Conservation (phyloP, 2,888 invertebrate genomes). For the Pharmacophagus antenor region DNA sequence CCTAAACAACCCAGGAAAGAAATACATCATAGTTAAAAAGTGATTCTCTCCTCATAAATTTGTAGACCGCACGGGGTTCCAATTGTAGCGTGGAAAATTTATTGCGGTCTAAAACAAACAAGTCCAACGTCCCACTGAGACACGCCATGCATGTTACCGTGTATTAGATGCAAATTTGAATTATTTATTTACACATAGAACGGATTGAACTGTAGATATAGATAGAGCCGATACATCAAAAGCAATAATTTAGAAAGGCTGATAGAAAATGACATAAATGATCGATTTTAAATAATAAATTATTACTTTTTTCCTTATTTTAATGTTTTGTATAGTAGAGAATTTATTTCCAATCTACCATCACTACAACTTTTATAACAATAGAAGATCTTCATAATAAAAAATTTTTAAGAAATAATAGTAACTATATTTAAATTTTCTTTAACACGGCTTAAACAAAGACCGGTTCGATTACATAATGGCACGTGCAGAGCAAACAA, state of each 20-base stretch:
- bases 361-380: too few relatives aligned
- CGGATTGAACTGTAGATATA: neutral
- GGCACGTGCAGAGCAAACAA: constrained; percentile 30
- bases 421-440: too few relatives aligned
- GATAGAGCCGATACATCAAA: neutral
- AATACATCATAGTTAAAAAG: constrained; percentile 54
- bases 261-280: too few relatives aligned
- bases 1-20: constrained; percentile 46
- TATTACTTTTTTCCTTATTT: too few relatives aligned
- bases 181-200: neutral
- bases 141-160: constrained; percentile 41
- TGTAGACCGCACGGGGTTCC: constrained; percentile 57
- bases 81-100: constrained; percentile 61
- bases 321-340: too few relatives aligned
- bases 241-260: too few relatives aligned
- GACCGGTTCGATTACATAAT: neutral
- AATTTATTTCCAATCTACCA: too few relatives aligned
- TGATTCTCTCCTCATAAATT: constrained; percentile 63
- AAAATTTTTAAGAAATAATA: too few relatives aligned
- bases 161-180: constrained; percentile 39
- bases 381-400: too few relatives aligned
- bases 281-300: too few relatives aligned
- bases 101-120: constrained; percentile 63
- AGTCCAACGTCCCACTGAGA: constrained; percentile 61
- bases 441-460: neutral